Percentiles rank a stretch among this genome's conserved stretches.
phyloP scores from a whole-genome alignment of 1,140 invertebrate genomes.

The Drosophila truncata region DNA sequence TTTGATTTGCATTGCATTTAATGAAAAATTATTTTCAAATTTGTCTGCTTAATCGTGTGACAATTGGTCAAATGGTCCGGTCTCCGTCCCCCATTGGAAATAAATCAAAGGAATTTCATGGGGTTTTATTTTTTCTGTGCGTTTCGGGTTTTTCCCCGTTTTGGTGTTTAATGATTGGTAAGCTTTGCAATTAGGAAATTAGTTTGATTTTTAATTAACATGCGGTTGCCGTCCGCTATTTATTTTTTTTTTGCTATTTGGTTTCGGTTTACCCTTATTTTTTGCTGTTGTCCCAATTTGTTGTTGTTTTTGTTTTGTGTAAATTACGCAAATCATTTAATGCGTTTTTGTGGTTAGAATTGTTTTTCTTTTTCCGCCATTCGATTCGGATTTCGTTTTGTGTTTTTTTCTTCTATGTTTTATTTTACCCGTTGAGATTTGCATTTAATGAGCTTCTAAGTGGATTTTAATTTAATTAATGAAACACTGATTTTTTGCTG shows the following conservation, averaged over 20 bases:
- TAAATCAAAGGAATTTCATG: slow-evolving; percentile 71
- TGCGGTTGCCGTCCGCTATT: slow-evolving; percentile 66
- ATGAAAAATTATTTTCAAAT: slow-evolving; percentile 84
- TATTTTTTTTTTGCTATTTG: slow-evolving; percentile 61
- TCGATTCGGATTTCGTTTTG: slow-evolving; percentile 8
- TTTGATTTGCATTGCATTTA: slow-evolving; percentile 83
- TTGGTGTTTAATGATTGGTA: slow-evolving; percentile 77
- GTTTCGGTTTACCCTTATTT: slow-evolving; percentile 37
- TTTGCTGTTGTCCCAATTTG: slow-evolving; percentile 11
- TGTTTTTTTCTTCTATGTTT: slow-evolving; percentile 37
- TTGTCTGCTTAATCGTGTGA: slow-evolving; percentile 83
- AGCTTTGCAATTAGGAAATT: slow-evolving; percentile 83
- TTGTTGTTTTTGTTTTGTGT: slow-evolving; percentile 61
- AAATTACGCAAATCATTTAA: slow-evolving; percentile 80
- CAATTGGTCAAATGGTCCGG: slow-evolving; percentile 72
- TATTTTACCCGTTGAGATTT: slow-evolving; percentile 59
- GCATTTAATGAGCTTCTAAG: slow-evolving; percentile 82
- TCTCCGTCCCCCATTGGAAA: slow-evolving; percentile 29
- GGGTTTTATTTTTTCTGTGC: slow-evolving; percentile 18
- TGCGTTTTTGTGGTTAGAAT: slow-evolving; percentile 81
- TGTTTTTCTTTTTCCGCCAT: slow-evolving; percentile 54
- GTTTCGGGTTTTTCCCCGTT: slow-evolving; percentile 41
- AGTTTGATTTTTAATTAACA: slow-evolving; percentile 84
- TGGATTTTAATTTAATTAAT: slow-evolving; percentile 83
- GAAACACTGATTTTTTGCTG: slow-evolving; percentile 32